A percentile compares a stretch with the other conserved stretches of the same genome.
phyloP scores from a whole-genome alignment of 2,797 vertebrate genomes.

The Syndactyla subalaris region DNA sequence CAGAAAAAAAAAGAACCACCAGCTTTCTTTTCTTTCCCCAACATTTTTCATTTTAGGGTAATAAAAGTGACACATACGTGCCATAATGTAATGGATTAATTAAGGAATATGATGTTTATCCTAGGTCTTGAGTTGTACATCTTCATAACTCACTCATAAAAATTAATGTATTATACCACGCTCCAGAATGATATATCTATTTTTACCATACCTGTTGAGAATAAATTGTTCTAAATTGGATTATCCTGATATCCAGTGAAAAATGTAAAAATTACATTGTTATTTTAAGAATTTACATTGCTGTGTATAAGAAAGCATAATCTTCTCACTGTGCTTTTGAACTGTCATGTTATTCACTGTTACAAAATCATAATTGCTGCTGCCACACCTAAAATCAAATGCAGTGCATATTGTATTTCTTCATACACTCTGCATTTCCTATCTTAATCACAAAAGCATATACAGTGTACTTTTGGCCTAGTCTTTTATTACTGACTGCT shows the following conservation, averaged over 20 bases:
- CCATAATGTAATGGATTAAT: conserved; percentile 78
- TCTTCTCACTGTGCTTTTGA: conserved; percentile 57
- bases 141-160: conserved; percentile 80
- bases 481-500: conserved; percentile 59
- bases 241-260: conserved; percentile 63
- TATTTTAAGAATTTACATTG: conserved; percentile 71
- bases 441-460: conserved; percentile 42
- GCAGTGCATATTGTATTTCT: neutral
- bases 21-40: neutral
- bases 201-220: conserved; percentile 77
- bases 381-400: conserved; percentile 56
- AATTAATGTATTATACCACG: conserved; percentile 75
- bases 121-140: conserved; percentile 72
- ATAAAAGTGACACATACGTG: conserved; percentile 77
- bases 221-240: conserved; percentile 75
- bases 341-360: conserved; percentile 46
- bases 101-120: conserved; percentile 81
- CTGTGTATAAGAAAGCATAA: conserved; percentile 42
- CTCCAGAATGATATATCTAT: conserved; percentile 65
- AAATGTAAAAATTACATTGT: conserved; percentile 62
- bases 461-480: conserved; percentile 25
- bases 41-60: conserved; percentile 75
- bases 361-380: conserved; percentile 38
- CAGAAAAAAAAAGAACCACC: neutral
- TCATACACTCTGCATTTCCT: conserved; percentile 7